Conservation (phyloP, 1,140 invertebrate species). For the Andricus grossulariae region DNA sequence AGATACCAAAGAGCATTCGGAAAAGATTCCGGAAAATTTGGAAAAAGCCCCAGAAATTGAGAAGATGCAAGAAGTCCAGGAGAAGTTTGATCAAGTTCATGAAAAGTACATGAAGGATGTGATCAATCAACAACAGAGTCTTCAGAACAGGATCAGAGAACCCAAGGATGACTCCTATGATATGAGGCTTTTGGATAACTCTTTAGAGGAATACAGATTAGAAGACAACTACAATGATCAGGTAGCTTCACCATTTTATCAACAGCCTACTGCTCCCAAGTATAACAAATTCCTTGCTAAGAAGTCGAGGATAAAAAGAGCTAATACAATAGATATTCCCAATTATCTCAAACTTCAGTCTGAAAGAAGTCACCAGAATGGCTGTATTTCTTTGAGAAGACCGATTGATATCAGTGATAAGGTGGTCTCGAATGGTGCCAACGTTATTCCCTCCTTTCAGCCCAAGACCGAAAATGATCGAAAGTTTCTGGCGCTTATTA, state of each 20-base stretch:
- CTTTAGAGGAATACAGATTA: neutral
- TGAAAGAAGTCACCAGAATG: slow-evolving; percentile 61
- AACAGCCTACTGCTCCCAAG: slow-evolving; percentile 51
- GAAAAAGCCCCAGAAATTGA: slow-evolving; percentile 15
- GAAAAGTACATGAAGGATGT: slow-evolving; percentile 72
- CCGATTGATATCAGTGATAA: slow-evolving; percentile 79
- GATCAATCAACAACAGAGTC: slow-evolving; percentile 71
- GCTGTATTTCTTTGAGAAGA: slow-evolving; percentile 75
- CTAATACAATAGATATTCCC: slow-evolving; percentile 92
- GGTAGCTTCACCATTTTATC: neutral
- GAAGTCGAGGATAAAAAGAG: slow-evolving; percentile 88
- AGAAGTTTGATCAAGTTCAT: slow-evolving; percentile 42
- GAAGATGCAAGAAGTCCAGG: slow-evolving; percentile 36
- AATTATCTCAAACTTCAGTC: slow-evolving; percentile 77
- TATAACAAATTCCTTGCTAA: slow-evolving; percentile 80
- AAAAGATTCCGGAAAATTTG: slow-evolving; percentile 34
- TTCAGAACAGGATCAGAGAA: slow-evolving; percentile 63
- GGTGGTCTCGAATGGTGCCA: slow-evolving; percentile 53
- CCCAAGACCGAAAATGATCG: slow-evolving; percentile 90
- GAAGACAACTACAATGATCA: neutral
- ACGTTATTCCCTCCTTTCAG: slow-evolving; percentile 81
- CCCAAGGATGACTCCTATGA: slow-evolving; percentile 39
- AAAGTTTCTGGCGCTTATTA: slow-evolving; percentile 89
- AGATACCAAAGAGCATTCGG: slow-evolving; percentile 33
- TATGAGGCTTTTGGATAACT: neutral